phyloP scores from a whole-genome alignment of 2,113 vertebrate genomes.

The Lasiurus cinereus region DNA sequence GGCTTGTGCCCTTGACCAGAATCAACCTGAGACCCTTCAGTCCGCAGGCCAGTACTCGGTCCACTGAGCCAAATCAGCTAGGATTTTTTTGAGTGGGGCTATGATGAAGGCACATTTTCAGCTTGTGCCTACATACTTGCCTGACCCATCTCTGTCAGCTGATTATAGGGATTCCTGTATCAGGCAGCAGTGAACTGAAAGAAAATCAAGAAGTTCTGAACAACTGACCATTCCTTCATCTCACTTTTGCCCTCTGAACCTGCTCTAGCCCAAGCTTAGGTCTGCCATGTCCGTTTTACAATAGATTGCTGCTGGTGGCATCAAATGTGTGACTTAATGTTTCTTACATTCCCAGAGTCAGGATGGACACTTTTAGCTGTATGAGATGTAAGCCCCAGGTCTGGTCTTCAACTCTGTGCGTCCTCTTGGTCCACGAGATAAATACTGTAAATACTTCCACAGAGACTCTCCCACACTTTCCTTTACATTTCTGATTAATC shows the following conservation, averaged over 20 bases:
- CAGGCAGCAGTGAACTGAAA: background rate
- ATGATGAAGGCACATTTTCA: background rate
- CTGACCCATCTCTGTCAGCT: background rate
- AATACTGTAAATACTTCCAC: background rate
- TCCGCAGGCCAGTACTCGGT: too few relatives aligned
- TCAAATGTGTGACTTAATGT: background rate
- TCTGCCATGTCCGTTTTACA: background rate
- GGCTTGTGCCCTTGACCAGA: too few relatives aligned
- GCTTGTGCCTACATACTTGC: rapidly evolving
- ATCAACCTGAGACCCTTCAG: too few relatives aligned
- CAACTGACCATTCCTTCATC: rapidly evolving
- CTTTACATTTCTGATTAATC: background rate
- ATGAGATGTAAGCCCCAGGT: background rate
- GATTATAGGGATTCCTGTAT: background rate
- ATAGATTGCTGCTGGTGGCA: background rate
- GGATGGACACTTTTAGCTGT: background rate
- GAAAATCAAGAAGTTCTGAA: background rate
- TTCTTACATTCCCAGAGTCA: background rate
- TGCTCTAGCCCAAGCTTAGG: background rate
- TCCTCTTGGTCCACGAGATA: background rate
- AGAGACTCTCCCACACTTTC: background rate
- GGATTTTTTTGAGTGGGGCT: too few relatives aligned
- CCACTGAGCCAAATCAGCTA: too few relatives aligned
- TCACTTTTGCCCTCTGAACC: background rate
- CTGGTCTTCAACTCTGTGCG: background rate